Conservation (phyloP, 2,888 invertebrate genomes). For the Nemoura dubitans region DNA sequence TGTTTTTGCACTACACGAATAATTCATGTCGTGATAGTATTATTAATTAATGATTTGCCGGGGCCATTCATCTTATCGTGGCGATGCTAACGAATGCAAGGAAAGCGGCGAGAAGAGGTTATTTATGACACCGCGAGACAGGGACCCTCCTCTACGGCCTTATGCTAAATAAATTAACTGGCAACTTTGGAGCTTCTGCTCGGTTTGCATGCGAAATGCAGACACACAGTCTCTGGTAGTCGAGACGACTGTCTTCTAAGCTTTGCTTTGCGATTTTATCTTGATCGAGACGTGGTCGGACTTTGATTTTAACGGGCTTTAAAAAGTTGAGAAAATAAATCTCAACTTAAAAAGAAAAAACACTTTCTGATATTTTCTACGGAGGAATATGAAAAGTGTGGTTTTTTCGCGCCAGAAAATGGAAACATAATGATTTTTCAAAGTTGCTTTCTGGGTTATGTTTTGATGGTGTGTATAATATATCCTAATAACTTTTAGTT, state of each 20-base stretch:
- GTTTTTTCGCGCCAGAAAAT: too few species aligned
- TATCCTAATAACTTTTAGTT: too few species aligned
- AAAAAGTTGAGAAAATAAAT: too few species aligned
- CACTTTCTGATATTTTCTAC: too few species aligned
- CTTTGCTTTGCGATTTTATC: not conserved
- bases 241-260: not conserved
- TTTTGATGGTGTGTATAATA: too few species aligned
- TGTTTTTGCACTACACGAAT: slow-evolving; percentile 25
- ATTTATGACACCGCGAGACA: slow-evolving; percentile 21
- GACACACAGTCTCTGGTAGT: not conserved
- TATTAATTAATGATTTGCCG: slow-evolving; percentile 38
- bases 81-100: slow-evolving; percentile 18
- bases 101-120: slow-evolving; percentile 19
- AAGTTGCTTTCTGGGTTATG: too few species aligned
- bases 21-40: slow-evolving; percentile 29
- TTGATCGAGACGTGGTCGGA: too few species aligned
- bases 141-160: not conserved
- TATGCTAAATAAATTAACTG: slow-evolving; percentile 27
- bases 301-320: too few species aligned
- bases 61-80: slow-evolving; percentile 36
- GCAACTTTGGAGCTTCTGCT: not conserved
- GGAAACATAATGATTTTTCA: too few species aligned
- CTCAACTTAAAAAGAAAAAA: too few species aligned
- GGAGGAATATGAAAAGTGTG: too few species aligned
- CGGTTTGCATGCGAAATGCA: not conserved